These are phyloP conservation scores for Monarcha castaneiventris DNA, from an alignment of 2,113 vertebrate genomes.

Conservation along the genomic window DNA sequence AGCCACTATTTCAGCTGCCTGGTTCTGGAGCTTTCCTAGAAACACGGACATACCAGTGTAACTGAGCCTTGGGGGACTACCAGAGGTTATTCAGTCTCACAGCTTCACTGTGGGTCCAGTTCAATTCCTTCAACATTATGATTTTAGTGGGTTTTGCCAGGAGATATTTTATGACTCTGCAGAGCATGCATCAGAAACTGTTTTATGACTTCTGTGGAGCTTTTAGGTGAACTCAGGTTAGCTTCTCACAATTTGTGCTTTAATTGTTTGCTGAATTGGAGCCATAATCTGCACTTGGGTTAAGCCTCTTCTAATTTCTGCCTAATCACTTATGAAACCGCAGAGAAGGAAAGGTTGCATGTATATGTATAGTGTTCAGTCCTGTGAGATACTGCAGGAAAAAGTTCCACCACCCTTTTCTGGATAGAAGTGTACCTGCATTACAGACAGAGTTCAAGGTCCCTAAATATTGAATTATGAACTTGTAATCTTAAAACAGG, in stretches of 20 bases:
- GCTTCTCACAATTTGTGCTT: not conserved
- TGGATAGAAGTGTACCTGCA: not conserved
- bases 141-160: not conserved
- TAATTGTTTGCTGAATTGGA: not conserved
- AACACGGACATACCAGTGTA: rapidly evolving
- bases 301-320: not conserved
- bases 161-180: not conserved
- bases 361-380: not conserved
- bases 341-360: not conserved
- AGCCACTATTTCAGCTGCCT: not conserved
- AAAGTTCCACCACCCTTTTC: not conserved
- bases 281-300: not conserved
- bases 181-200: not conserved
- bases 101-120: not conserved
- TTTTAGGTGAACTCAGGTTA: not conserved
- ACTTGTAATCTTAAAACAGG: not conserved
- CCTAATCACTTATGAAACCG: not conserved
- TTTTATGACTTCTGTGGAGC: not conserved
- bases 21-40: not conserved
- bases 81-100: not conserved
- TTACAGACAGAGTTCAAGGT: not conserved
- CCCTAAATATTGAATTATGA: not conserved
- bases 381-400: not conserved
- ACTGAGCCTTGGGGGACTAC: not conserved
- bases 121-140: not conserved